Evolutionary conservation across 1,140 invertebrate genomes (phyloP).

Genomic region (Anagrus nilaparvatae): DNA sequence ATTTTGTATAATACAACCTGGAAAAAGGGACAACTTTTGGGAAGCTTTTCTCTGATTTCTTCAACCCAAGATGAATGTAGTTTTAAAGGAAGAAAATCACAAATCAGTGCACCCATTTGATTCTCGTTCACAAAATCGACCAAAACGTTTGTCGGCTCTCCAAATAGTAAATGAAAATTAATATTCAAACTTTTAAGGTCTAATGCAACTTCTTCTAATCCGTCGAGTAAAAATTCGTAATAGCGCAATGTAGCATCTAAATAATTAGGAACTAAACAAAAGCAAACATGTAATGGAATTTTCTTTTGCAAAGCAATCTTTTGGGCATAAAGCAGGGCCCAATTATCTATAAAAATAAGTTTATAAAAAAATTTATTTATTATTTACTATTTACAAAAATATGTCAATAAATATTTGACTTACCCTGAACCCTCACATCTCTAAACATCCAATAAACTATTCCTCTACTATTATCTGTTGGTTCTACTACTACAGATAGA

Average conservation of each 20-base stretch:
- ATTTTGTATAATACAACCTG: slow-evolving; percentile 51
- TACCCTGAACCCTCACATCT: slow-evolving; percentile 73
- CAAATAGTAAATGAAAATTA: slow-evolving; percentile 66
- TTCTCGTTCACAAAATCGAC: slow-evolving; percentile 59
- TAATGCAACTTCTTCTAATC: slow-evolving; percentile 57
- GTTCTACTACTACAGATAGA: slow-evolving; percentile 53
- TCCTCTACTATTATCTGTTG: slow-evolving; percentile 51
- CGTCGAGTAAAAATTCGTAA: slow-evolving; percentile 67
- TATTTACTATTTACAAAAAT: slow-evolving; percentile 6
- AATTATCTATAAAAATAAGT: slow-evolving; percentile 69
- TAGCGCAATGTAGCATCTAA: slow-evolving; percentile 72
- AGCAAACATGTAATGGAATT: slow-evolving; percentile 73
- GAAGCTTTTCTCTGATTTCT: slow-evolving; percentile 56
- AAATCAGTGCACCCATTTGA: slow-evolving; percentile 68
- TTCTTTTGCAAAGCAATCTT: slow-evolving; percentile 70
- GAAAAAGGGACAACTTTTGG: slow-evolving; percentile 61
- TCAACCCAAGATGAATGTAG: slow-evolving; percentile 60
- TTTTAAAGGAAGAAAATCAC: slow-evolving; percentile 73
- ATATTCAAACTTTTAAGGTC: slow-evolving; percentile 69
- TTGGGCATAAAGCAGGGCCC: slow-evolving; percentile 80
- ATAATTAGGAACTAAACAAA: slow-evolving; percentile 70
- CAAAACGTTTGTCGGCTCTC: slow-evolving; percentile 56
- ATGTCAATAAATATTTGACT: neutral
- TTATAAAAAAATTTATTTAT: slow-evolving; percentile 11
- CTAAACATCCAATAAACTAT: no score